phyloP scores from a whole-genome alignment of 2,113 vertebrate species.

The Melospiza georgiana region DNA sequence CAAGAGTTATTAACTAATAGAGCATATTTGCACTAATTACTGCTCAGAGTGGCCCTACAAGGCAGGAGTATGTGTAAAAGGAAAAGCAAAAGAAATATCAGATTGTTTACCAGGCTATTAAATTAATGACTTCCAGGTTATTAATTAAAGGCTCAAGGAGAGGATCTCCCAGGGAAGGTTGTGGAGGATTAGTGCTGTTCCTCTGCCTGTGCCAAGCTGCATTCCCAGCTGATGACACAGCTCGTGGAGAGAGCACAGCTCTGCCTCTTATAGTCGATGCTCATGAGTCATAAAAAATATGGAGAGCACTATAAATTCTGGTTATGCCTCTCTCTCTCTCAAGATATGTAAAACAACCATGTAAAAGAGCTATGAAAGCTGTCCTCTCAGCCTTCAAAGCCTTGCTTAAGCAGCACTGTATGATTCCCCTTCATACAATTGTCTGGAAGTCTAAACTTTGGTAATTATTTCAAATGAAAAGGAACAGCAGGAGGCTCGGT shows the following conservation, averaged over 20 bases:
- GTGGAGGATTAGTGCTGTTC: background rate
- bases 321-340: slow-evolving; percentile 37
- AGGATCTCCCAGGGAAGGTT: background rate
- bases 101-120: slow-evolving; percentile 42
- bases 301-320: slow-evolving; percentile 56
- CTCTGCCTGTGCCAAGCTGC: slow-evolving; percentile 35
- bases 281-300: slow-evolving; percentile 55
- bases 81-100: background rate
- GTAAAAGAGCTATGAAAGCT: slow-evolving; percentile 47
- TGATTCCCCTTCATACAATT: slow-evolving; percentile 55
- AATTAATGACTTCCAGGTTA: slow-evolving; percentile 37
- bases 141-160: slow-evolving; percentile 24
- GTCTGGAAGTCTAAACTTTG: slow-evolving; percentile 63
- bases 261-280: slow-evolving; percentile 20
- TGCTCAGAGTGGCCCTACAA: background rate
- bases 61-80: background rate
- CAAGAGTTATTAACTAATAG: background rate
- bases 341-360: slow-evolving; percentile 41
- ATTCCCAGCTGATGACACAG: slow-evolving; percentile 64
- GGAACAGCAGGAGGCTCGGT: slow-evolving; percentile 57
- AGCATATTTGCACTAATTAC: background rate
- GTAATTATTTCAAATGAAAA: slow-evolving; percentile 63
- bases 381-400: slow-evolving; percentile 59
- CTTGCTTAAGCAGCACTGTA: slow-evolving; percentile 35
- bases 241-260: background rate